Evolutionary conservation across 2,888 invertebrate species (phyloP).

Genomic region (Callimorpha dominula): DNA sequence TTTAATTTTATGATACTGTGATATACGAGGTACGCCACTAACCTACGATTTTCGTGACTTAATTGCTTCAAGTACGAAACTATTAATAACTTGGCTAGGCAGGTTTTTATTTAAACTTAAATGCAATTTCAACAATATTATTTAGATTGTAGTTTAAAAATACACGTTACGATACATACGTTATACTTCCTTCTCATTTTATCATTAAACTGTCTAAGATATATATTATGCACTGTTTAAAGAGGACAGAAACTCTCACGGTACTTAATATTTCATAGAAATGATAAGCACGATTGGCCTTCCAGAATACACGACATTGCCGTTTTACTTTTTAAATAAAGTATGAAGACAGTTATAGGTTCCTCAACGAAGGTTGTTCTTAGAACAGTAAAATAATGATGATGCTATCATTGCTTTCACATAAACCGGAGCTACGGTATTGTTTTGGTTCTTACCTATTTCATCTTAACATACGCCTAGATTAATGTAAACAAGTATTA

Average conservation of each 20-base stretch:
- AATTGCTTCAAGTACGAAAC: too few relatives aligned
- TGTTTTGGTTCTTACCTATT: conserved; percentile 6
- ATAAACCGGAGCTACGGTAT: background rate
- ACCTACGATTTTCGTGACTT: too few relatives aligned
- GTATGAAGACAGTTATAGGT: conserved; percentile 13
- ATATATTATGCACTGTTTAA: conserved; percentile 13
- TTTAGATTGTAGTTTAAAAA: background rate
- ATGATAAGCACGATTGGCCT: conserved; percentile 31
- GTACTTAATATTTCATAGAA: conserved; percentile 32
- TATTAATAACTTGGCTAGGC: too few relatives aligned
- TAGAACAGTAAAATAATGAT: conserved; percentile 17
- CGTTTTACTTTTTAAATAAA: conserved; percentile 4
- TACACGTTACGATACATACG: background rate
- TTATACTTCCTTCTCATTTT: background rate
- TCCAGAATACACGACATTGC: conserved; percentile 16
- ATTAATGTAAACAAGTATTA: background rate
- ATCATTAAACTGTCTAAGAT: background rate
- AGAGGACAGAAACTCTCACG: conserved; percentile 18
- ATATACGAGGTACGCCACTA: too few relatives aligned
- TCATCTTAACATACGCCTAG: background rate
- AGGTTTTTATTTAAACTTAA: too few relatives aligned
- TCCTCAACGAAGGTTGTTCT: conserved; percentile 26
- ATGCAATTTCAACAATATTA: too few relatives aligned
- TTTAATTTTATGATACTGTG: too few relatives aligned
- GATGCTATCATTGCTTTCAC: conserved; percentile 9